Base-by-base conservation (phyloP, 2,888 invertebrate species). In the Lasioglossum calceatum region DNA sequence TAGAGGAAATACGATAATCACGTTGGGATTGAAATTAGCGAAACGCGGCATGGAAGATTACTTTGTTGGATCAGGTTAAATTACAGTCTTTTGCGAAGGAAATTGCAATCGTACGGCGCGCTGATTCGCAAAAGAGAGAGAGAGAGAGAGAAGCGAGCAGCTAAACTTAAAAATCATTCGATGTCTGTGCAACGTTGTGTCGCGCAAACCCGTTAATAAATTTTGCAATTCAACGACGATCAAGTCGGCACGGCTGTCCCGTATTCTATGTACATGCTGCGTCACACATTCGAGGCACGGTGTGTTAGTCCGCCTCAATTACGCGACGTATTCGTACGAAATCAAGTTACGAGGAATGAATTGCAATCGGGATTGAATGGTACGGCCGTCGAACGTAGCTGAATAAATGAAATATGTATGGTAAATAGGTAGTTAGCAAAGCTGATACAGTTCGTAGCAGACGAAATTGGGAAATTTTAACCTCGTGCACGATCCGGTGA, bases 341-440 rank as follows among this genome's bases (percentile, higher is more conserved):
- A 86, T 84, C 74, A 70, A 80, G 79, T 86, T 86, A 84, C 80
- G 39, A 47, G 36, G n/a, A 64, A 70, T 74, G 74, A 80, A 50
- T 73, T 67, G 71, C 78, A 64, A 72, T 81, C 81, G 58, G 27
- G 32, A 79, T 81, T 77, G 84, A 75, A 42, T 36, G 58, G 16
- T 54, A 19, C 23, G 27, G 23, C 16, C 19, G 73, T 8, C 27
- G 42, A 78, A 71, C 23, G 42, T 44, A 54, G 8, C 12, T 32
- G 12, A 58, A 58, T 71, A 58, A 71, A 71, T 44, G 70, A 75
- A 64, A 71, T 70, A 44, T 36, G 27, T 12, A 54, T n/a, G 50
- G 42, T 54, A 47, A 81, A 79, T 44, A 73, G 44, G 54, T 39
- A 50, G 75, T 75, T 75, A 75, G 39, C 39, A 8, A 58, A 58